phyloP scores from a whole-genome alignment of 2,113 vertebrate genomes.

The Coturnix japonica region DNA sequence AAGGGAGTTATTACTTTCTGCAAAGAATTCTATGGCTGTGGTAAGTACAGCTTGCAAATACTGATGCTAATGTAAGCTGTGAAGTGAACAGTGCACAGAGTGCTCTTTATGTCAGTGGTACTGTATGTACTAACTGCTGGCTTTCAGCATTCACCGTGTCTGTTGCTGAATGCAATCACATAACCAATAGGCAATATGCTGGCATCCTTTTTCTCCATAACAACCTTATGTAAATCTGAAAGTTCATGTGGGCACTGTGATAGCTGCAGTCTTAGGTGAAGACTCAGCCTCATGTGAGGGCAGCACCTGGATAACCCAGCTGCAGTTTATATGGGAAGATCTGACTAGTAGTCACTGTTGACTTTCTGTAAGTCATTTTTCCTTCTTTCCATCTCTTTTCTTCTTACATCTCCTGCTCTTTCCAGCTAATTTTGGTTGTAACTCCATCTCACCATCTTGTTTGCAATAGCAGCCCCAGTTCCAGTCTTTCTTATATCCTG shows the following conservation, averaged over 20 bases:
- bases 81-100: not conserved
- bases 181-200: not conserved
- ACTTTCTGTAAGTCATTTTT: not conserved
- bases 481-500: not conserved
- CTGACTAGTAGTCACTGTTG: accelerated
- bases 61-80: not conserved
- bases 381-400: not conserved
- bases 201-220: not conserved
- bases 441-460: not conserved
- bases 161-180: not conserved
- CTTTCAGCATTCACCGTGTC: not conserved
- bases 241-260: too few relatives aligned
- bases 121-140: not conserved
- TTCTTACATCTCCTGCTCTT: not conserved
- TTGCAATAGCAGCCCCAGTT: not conserved
- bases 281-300: too few relatives aligned
- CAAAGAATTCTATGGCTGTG: not conserved
- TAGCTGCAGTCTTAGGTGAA: too few relatives aligned
- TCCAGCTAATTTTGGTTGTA: not conserved
- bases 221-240: not conserved
- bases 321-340: not conserved
- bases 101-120: not conserved
- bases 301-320: too few relatives aligned
- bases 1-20: not conserved
- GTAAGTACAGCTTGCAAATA: not conserved